Evolutionary conservation across 2,113 vertebrate genomes (phyloP).

Genomic region (Macquaria australasica): DNA sequence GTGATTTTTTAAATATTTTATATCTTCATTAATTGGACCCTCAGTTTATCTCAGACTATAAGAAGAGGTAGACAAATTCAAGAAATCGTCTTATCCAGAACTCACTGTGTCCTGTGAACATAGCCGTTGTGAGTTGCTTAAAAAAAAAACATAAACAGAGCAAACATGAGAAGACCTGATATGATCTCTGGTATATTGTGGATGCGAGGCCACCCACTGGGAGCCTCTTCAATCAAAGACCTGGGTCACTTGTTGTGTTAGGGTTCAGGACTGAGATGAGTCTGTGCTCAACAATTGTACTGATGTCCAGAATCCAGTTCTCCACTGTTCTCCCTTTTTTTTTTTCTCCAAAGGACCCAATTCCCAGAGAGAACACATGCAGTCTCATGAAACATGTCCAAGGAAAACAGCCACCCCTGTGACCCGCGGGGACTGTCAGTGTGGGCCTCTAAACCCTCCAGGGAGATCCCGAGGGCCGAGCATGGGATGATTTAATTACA

Average conservation of each 20-base stretch:
- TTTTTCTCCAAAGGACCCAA: slow-evolving; percentile 33
- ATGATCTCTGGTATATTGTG: slow-evolving; percentile 52
- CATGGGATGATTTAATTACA: slow-evolving; percentile 75
- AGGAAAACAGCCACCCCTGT: slow-evolving; percentile 74
- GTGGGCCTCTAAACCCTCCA: slow-evolving; percentile 65
- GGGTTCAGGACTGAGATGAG: slow-evolving; percentile 34
- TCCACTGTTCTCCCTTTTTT: slow-evolving; percentile 17
- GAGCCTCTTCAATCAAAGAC: slow-evolving; percentile 41
- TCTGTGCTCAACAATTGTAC: slow-evolving; percentile 34
- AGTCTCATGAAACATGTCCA: slow-evolving; percentile 77
- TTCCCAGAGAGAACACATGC: slow-evolving; percentile 74
- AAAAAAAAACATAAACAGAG: slow-evolving; percentile 63
- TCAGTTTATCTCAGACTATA: slow-evolving; percentile 12
- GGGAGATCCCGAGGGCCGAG: slow-evolving; percentile 62
- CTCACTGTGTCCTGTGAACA: slow-evolving; percentile 18
- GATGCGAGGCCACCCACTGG: slow-evolving; percentile 49
- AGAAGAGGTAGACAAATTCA: slow-evolving; percentile 21
- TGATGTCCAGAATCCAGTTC: slow-evolving; percentile 31
- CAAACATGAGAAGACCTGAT: slow-evolving; percentile 34
- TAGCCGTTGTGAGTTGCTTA: slow-evolving; percentile 21
- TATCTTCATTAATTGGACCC: not conserved
- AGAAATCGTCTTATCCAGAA: slow-evolving; percentile 11
- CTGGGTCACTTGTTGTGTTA: slow-evolving; percentile 31
- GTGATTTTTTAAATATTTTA: not conserved
- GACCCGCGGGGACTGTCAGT: slow-evolving; percentile 73